phyloP scores from a whole-genome alignment of 2,888 invertebrate species.

The Sepioteuthis lessoniana region DNA sequence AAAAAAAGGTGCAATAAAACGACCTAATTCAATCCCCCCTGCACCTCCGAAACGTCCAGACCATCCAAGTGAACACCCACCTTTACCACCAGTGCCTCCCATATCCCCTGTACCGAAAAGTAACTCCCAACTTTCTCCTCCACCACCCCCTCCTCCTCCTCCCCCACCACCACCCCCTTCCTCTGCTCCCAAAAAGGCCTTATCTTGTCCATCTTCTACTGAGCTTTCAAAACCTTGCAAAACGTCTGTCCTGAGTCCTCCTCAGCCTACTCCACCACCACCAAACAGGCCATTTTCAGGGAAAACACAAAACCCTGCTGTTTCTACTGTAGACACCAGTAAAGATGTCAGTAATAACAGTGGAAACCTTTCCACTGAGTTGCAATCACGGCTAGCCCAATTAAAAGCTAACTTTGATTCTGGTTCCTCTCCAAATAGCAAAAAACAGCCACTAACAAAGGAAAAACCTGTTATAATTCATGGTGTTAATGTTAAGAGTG shows the following conservation, averaged over 20 bases:
- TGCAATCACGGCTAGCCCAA: not conserved
- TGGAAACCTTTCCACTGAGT: not conserved
- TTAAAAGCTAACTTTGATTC: not conserved
- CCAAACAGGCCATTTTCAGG: not conserved
- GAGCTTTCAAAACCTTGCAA: not conserved
- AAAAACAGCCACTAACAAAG: not conserved
- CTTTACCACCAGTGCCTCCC: not conserved
- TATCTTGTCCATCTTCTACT: not conserved
- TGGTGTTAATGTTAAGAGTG: not conserved
- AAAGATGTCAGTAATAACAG: not conserved
- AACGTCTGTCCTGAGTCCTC: not conserved
- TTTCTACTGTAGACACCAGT: not conserved
- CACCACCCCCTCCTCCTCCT: not conserved
- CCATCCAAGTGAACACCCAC: not conserved
- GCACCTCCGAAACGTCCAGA: conserved; percentile 36
- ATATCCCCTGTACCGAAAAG: not conserved
- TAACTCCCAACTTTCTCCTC: not conserved
- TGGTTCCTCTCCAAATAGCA: not conserved
- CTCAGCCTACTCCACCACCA: not conserved
- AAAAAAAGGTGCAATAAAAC: not conserved
- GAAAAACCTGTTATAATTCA: not conserved
- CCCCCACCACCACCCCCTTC: not conserved
- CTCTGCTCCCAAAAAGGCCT: not conserved
- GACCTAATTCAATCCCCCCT: not conserved
- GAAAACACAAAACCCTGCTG: not conserved